Conservation (phyloP, 2,888 invertebrate genomes). For the Uropetala carovei region DNA sequence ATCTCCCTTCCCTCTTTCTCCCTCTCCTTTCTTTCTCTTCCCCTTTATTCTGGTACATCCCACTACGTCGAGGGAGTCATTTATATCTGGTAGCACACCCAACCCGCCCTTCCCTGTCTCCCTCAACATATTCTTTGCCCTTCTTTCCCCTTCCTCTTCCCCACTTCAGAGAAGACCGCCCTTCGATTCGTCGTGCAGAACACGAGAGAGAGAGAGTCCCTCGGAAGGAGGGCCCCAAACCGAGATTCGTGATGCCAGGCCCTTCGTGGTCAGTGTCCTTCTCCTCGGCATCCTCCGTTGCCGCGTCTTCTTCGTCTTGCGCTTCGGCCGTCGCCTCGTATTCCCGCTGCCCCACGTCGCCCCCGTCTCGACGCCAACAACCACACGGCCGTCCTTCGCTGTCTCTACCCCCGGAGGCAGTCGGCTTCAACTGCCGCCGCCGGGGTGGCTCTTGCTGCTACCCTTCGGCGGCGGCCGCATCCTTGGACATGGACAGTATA, state of each 20-base stretch:
- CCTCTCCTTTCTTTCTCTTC: neutral
- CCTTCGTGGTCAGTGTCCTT: slow-evolving; percentile 56
- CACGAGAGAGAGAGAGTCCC: neutral
- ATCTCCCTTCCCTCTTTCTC: neutral
- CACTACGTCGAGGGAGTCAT: neutral
- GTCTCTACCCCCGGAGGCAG: slow-evolving; percentile 16
- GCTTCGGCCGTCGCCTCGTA: slow-evolving; percentile 44
- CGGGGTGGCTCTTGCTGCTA: slow-evolving; percentile 59
- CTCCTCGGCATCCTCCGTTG: slow-evolving; percentile 50
- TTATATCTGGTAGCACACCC: no score
- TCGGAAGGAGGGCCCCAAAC: neutral
- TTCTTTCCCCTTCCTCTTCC: neutral
- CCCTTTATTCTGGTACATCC: neutral
- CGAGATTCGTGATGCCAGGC: slow-evolving; percentile 42
- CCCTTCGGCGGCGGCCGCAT: slow-evolving; percentile 50
- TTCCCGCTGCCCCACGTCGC: slow-evolving; percentile 20
- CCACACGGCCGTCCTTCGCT: slow-evolving; percentile 50
- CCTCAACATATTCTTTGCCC: neutral
- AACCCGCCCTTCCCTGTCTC: no score
- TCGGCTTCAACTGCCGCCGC: slow-evolving; percentile 54
- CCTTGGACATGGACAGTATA: slow-evolving; percentile 28
- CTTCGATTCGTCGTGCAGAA: neutral
- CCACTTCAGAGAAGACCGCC: neutral
- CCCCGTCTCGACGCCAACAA: neutral
- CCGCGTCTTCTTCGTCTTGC: slow-evolving; percentile 43